These are phyloP conservation scores for Drosophila multiciliata DNA, from an alignment of 2,888 invertebrate species.

Conservation along the genomic window DNA sequence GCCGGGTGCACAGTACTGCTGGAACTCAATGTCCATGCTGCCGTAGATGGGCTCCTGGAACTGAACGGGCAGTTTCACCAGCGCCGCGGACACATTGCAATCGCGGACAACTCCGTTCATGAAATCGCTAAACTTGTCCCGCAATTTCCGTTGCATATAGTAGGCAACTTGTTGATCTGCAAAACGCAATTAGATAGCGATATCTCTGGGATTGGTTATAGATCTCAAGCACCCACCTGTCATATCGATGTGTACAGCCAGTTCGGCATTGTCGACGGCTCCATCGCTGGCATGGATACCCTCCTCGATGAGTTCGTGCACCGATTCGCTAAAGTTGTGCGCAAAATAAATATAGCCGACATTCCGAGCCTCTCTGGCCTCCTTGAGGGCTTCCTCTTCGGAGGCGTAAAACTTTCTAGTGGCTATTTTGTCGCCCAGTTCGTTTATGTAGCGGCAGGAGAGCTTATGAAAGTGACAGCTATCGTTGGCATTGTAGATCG, in stretches of 20 bases:
- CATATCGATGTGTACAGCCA: constrained; percentile 91
- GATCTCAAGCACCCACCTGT: constrained; percentile 86
- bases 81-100: constrained; percentile 87
- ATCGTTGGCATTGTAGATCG: constrained; percentile 83
- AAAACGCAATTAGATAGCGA: background rate
- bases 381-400: constrained; percentile 86
- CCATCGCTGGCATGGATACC: constrained; percentile 87
- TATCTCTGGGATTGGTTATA: background rate
- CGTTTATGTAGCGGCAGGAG: constrained; percentile 88
- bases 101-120: constrained; percentile 88
- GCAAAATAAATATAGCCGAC: constrained; percentile 89
- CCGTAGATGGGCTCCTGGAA: constrained; percentile 91
- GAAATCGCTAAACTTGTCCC: constrained; percentile 89
- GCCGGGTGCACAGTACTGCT: constrained; percentile 93
- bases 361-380: constrained; percentile 86
- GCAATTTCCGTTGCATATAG: constrained; percentile 89
- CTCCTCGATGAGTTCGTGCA: constrained; percentile 87
- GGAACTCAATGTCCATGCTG: constrained; percentile 88
- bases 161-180: constrained; percentile 93
- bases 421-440: constrained; percentile 87
- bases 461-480: constrained; percentile 87
- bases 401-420: constrained; percentile 83
- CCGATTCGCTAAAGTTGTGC: constrained; percentile 89
- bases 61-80: constrained; percentile 88
- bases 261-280: constrained; percentile 87